Base-by-base conservation (phyloP, 2,888 invertebrate species). In the Acanthosepion lycidas region DNA sequence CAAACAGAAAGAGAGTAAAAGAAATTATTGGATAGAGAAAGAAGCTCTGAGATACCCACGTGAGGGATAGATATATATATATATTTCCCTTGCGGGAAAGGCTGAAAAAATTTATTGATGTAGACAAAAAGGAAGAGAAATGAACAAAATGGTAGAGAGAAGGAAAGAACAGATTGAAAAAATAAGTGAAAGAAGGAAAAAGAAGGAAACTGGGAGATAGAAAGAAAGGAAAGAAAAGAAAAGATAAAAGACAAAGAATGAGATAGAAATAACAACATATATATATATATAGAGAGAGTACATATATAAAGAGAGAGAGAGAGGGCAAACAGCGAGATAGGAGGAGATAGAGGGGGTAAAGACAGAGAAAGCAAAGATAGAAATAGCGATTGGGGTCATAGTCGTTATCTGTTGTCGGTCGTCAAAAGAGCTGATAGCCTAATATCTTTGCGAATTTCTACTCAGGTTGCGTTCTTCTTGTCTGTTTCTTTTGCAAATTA, bases 361-460 rank as follows among this genome's bases (percentile, higher is more conserved):
- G 78, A 78, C n/a, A 78, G 78, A n/a, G 59, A n/a, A 33, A 78
- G n/a, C n/a, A 78, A n/a, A 78, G 78, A 78, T 12, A 12, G n/a
- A 23, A 4, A 78, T 5, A 78, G n/a, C 15, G 78, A 78, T 78
- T 78, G n/a, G 8, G 78, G 78, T 78, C 78, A 78, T 9, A n/a
- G 78, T 78, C n/a, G 78, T 78, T 78, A 78, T 78, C 78, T 78
- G n/a, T 15, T 33, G 78, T 78, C 78, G 78, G n/a, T 15, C 78
- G n/a, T 78, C 33, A 78, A 78, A 78, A 78, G n/a, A 78, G 33
- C 78, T 78, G 78, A 78, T 33, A 78, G 78, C 33, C 78, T 78
- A 78, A 78, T 78, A 78, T 78, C 78, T 59, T 59, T n/a, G 78
- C 78, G n/a, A 78, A 78, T 78, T 78, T 78, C 78, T 78, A 78